Conservation (phyloP, 2,113 vertebrate species). For the Pangasianodon gigas region DNA sequence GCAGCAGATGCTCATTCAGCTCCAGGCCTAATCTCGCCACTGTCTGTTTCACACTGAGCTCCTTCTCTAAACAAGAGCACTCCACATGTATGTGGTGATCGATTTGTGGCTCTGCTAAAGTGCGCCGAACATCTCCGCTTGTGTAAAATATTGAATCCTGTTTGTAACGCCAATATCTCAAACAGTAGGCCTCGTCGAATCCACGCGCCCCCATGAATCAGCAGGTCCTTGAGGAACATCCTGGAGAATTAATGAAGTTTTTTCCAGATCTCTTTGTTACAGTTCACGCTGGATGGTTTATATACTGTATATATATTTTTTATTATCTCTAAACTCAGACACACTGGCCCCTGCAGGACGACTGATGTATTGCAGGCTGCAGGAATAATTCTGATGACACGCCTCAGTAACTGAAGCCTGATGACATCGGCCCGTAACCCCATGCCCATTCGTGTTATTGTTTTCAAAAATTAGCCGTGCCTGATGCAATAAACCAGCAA, state of each 20-base stretch:
- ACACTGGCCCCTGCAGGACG: background rate
- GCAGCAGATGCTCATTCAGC: background rate
- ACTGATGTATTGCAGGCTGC: background rate
- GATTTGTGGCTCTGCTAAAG: constrained; percentile 55
- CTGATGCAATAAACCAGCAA: constrained; percentile 72
- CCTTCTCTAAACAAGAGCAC: constrained; percentile 9
- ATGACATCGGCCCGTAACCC: constrained; percentile 77
- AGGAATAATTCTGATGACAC: constrained; percentile 67
- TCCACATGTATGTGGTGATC: constrained; percentile 45
- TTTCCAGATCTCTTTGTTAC: background rate
- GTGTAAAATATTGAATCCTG: constrained; percentile 44
- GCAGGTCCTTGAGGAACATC: constrained; percentile 1
- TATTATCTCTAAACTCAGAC: background rate
- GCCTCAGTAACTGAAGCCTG: constrained; percentile 67
- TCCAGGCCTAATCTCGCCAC: constrained; percentile 22
- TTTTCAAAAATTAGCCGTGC: constrained; percentile 57
- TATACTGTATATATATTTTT: background rate
- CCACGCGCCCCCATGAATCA: background rate
- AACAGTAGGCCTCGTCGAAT: background rate
- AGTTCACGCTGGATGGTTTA: background rate
- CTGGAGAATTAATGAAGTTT: background rate
- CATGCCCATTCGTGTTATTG: constrained; percentile 60
- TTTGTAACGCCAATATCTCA: constrained; percentile 37
- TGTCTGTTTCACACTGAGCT: constrained; percentile 39
- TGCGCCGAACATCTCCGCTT: constrained; percentile 33